Percentiles rank a stretch among this genome's conserved stretches.
phyloP scores from a whole-genome alignment of 2,888 invertebrate species.

The Halictus ligatus region DNA sequence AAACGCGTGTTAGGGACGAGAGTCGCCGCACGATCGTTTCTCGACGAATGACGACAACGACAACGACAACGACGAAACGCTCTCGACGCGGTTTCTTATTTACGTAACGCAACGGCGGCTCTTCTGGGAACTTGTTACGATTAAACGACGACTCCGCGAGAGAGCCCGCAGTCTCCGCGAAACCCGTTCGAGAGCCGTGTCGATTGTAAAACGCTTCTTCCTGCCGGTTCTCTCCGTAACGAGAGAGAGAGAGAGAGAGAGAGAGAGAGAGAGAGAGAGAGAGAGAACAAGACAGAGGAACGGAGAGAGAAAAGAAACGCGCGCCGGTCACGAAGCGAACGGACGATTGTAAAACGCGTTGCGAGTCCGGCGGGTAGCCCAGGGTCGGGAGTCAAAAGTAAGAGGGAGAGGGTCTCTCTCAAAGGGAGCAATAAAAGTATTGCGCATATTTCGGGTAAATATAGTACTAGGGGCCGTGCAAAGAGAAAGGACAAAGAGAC shows the following conservation, averaged over 20 bases:
- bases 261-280: neutral
- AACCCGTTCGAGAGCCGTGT: conserved; percentile 10
- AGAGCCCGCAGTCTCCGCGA: neutral
- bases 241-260: too few relatives aligned
- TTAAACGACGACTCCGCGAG: neutral
- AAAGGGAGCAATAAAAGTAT: conserved; percentile 41
- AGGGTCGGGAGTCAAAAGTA: neutral
- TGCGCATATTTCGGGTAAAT: conserved; percentile 71
- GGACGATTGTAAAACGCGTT: conserved; percentile 3
- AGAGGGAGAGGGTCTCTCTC: conserved; percentile 3
- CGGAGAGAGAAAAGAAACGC: conserved; percentile 3
- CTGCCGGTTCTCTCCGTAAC: neutral
- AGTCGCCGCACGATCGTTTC: neutral
- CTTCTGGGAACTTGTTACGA: neutral
- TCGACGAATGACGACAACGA: neutral
- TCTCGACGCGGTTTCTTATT: neutral
- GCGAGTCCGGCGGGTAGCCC: conserved; percentile 3
- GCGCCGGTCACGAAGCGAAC: neutral
- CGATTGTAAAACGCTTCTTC: conserved; percentile 29
- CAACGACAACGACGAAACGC: neutral
- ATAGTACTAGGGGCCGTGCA: conserved; percentile 72
- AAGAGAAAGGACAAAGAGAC: conserved; percentile 61
- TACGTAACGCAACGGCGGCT: neutral
- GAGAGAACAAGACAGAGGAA: conserved; percentile 3
- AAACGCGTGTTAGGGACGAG: conserved; percentile 21